Evolutionary conservation across 1,140 invertebrate genomes (phyloP).

Genomic region (Nebria ingens): DNA sequence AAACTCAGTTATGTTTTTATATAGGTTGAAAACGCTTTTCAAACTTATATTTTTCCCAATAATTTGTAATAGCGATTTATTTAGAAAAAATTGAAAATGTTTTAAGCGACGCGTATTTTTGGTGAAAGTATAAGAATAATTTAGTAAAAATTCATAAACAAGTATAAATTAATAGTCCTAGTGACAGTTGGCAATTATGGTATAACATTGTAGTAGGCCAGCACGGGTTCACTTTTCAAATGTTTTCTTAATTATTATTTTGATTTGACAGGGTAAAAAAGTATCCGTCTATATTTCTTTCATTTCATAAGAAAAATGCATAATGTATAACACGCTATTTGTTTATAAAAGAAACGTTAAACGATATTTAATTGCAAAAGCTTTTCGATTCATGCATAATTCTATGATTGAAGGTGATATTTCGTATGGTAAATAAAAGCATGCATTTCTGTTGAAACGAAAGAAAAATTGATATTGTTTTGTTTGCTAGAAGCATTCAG

Average conservation of each 20-base stretch:
- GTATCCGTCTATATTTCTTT: not conserved
- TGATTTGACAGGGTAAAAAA: not conserved
- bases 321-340: not conserved
- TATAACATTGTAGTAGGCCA: not conserved
- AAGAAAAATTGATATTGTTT: too few relatives aligned
- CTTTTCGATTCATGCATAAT: constrained; percentile 1
- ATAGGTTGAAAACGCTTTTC: too few relatives aligned
- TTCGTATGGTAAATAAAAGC: too few relatives aligned
- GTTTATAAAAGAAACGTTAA: not conserved
- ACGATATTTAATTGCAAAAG: not conserved
- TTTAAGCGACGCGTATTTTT: too few relatives aligned
- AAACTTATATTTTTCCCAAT: too few relatives aligned
- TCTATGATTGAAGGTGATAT: not conserved
- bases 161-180: not conserved
- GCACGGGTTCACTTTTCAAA: not conserved
- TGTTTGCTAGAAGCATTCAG: too few relatives aligned
- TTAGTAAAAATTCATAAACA: too few relatives aligned
- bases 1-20: too few relatives aligned
- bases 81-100: too few relatives aligned
- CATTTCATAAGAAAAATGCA: not conserved
- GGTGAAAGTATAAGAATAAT: too few relatives aligned
- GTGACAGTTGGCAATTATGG: constrained; percentile 10
- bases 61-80: too few relatives aligned
- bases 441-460: too few relatives aligned
- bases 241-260: constrained; percentile 1